phyloP scores from a whole-genome alignment of 2,888 invertebrate genomes.

The Pterostichus niger region DNA sequence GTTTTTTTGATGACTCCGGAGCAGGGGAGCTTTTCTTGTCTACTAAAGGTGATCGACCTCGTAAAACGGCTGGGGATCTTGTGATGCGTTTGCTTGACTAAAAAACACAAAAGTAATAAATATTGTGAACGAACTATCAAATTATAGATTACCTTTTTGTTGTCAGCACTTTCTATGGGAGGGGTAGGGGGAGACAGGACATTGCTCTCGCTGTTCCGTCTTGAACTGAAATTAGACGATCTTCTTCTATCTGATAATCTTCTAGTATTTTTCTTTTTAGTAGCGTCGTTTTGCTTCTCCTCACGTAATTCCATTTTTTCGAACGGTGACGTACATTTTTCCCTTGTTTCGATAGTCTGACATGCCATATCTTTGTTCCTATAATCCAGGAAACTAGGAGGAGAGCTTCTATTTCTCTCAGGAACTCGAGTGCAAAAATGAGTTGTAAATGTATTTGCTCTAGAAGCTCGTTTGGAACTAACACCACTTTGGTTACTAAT shows the following conservation, averaged over 20 bases:
- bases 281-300: constrained; percentile 2
- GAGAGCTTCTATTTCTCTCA: constrained; percentile 71
- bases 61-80: constrained; percentile 71
- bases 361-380: constrained; percentile 78
- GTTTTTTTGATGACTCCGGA: constrained; percentile 76
- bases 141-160: constrained; percentile 70
- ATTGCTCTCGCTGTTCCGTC: constrained; percentile 57
- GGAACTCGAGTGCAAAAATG: constrained; percentile 75
- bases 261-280: constrained; percentile 46
- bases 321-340: constrained; percentile 76
- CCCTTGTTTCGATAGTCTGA: constrained; percentile 78
- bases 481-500: constrained; percentile 69
- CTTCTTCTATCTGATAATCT: constrained; percentile 44
- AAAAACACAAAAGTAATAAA: constrained; percentile 62
- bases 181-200: constrained; percentile 44
- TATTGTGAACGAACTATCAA: neutral
- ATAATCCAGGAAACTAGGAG: constrained; percentile 70
- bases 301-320: constrained; percentile 69
- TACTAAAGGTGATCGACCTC: constrained; percentile 69
- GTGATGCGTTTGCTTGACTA: constrained; percentile 69
- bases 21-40: constrained; percentile 48
- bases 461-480: constrained; percentile 70
- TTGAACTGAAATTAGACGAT: constrained; percentile 48
- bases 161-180: constrained; percentile 74
- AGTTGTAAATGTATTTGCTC: constrained; percentile 74